Base-by-base conservation (phyloP, 2,797 vertebrate genomes). In the Buphagus erythrorhynchus region DNA sequence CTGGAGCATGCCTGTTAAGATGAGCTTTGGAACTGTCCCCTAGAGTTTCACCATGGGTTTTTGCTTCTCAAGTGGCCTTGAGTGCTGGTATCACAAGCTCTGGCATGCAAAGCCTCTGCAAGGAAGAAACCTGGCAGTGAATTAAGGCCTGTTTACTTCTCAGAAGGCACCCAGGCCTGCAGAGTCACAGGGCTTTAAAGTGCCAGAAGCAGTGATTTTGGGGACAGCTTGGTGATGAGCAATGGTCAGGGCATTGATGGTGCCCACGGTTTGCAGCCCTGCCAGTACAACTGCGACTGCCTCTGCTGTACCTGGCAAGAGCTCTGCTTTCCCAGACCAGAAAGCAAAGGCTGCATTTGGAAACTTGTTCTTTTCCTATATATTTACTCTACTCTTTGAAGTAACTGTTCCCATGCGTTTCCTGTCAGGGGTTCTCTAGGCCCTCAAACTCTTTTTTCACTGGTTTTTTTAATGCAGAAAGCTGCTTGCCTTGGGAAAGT, bases 401-500 rank as follows among this genome's bases (percentile, higher is more conserved):
- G 75, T 93, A 85, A 55, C 59, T 1, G 0, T 90, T 95, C 80
- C 84, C 72, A 84, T 3, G 11, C 16, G 0, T 79, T 96, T 93
- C 61, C 86, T 82, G 59, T 73, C 59, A 73, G 38, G 81, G 49
- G 10, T 79, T 33, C 35, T 43, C 28, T 12, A 38, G 74, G 52
- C 80, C 67, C 15, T 38, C 22, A n/a, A 33, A 21, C 38, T 68
- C 61, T 36, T 68, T 80, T 73, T 88, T 86, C 40, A 33, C 22
- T 5, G 26, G 12, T 38, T 38, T 38, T 74, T 77, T 86, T 75
- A 80, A 79, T 74, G 45, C 14, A 8, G 67, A 95, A 85, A 81
- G n/a, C 52, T 91, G 77, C 72, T 85, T 90, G 71, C 55, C 87
- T 81, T 78, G 67, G 31, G 65, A 79, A 85, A 91, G 77, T 93